Conservation (phyloP, 1,140 invertebrate genomes). For the Zaprionus gabonicus region DNA sequence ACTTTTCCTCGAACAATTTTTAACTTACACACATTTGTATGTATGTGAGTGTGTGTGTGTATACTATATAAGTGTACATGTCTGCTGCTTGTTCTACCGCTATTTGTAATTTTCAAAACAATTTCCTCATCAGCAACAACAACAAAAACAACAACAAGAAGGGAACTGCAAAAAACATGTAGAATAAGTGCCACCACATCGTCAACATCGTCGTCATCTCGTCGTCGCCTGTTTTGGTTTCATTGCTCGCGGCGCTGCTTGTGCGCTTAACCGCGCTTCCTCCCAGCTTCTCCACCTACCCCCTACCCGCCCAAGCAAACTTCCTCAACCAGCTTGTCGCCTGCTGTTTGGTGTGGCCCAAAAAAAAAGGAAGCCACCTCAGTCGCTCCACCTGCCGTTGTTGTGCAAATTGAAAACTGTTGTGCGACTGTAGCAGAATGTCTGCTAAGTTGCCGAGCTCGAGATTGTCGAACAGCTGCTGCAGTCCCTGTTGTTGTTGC, state of each 20-base stretch:
- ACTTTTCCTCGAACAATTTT: slow-evolving; percentile 2
- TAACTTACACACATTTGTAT: not conserved
- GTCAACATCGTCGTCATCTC: slow-evolving; percentile 63
- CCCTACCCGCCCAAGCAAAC: not conserved
- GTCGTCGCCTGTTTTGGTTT: slow-evolving; percentile 58
- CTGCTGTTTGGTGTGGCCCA: not conserved
- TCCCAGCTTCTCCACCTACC: not conserved
- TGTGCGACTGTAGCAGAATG: slow-evolving; percentile 56
- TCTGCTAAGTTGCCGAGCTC: slow-evolving; percentile 42
- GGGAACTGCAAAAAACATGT: slow-evolving; percentile 18
- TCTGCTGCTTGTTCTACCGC: slow-evolving; percentile 21
- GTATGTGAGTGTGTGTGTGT: not conserved
- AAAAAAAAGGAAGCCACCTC: slow-evolving; percentile 6
- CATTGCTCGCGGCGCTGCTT: slow-evolving; percentile 62
- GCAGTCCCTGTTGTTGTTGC: slow-evolving; percentile 10
- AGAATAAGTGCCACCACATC: slow-evolving; percentile 58
- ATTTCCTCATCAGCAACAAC: slow-evolving; percentile 71
- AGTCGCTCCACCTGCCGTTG: slow-evolving; percentile 56
- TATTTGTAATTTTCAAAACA: slow-evolving; percentile 70
- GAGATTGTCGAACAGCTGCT: slow-evolving; percentile 26
- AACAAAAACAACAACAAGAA: slow-evolving; percentile 11
- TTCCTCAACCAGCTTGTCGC: slow-evolving; percentile 4
- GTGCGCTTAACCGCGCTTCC: slow-evolving; percentile 34
- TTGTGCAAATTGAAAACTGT: slow-evolving; percentile 75
- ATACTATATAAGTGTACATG: not conserved